phyloP scores from a whole-genome alignment of 2,797 vertebrate species.

The Crax fasciolata region DNA sequence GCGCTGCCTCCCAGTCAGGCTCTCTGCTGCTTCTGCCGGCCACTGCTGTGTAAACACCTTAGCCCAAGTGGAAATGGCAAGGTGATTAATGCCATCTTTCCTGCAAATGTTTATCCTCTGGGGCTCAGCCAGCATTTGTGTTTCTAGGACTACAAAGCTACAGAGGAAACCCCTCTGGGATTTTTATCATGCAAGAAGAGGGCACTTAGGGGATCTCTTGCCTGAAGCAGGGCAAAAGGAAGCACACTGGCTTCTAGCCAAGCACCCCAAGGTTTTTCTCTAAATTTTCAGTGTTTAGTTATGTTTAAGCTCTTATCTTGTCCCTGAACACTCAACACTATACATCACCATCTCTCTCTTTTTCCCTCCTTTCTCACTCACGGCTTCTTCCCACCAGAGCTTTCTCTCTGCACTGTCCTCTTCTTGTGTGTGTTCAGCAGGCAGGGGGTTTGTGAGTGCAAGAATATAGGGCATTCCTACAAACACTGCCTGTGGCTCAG shows the following conservation, averaged over 20 bases:
- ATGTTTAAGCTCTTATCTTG: neutral
- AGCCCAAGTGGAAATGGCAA: conserved; percentile 45
- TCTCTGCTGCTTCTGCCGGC: neutral
- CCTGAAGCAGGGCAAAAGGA: neutral
- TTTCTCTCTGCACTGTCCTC: neutral
- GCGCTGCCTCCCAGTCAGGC: neutral
- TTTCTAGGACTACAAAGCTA: neutral
- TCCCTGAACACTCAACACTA: neutral
- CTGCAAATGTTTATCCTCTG: conserved; percentile 55
- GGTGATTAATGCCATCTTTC: conserved; percentile 9
- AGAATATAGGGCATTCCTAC: neutral
- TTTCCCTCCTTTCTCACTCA: neutral
- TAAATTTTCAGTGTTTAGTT: neutral
- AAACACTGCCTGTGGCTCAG: neutral
- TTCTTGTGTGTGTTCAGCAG: neutral
- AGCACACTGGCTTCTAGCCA: neutral
- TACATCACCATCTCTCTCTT: fast-evolving
- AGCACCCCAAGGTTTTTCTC: neutral
- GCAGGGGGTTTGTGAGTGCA: neutral
- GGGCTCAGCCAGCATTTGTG: neutral
- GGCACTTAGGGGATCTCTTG: neutral
- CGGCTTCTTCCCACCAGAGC: neutral
- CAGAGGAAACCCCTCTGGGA: fast-evolving
- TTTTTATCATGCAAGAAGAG: neutral
- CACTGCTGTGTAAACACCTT: conserved; percentile 25